Base-by-base conservation (phyloP, 2,797 vertebrate genomes). In the Danio aesculapii region DNA sequence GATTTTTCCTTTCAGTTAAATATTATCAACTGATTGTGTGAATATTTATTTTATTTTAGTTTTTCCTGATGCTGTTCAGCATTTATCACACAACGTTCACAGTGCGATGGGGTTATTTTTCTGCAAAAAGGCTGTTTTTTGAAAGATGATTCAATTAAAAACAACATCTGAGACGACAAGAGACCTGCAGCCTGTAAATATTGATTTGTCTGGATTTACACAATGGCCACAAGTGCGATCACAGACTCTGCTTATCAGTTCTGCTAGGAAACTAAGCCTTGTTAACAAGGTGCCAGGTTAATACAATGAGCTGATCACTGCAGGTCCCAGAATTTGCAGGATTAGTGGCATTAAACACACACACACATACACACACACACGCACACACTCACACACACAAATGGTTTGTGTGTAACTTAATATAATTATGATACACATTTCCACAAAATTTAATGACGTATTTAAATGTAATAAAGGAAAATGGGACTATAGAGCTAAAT, bases 231-330 rank as follows among this genome's bases (percentile, higher is more conserved):
- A 10, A 71, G 50, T 8, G 53, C 55, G 16, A 55, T 55, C 68
- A 17, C 39, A 55, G 68, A 11, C 43, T 17, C 68, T 55, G 16
- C 11, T 43, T 55, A 43, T 43, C 39, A 55, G 16, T 55, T 16
- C n/a, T 55, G 50, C 52, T 10, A 71, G 68, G 16, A 71, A 71
- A 55, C 50, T 17, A 43, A 19, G 10, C n/a, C 50, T 17, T 70
- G 14, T 53, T 70, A 61, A 61, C 7, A 61, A 61, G 12, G 21
- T 61, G 39, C 21, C 21, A 41, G 13, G 13, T 39, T 39, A 10
- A 19, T 55, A 17, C 10, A 55, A 71, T 41, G 13, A 30, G 30
- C 6, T 71, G 55, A 43, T 19, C 39, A n/a, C 30, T 53, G 49
- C 21, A 55, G 53, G 41, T 61, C 53, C 6, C 9, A 53, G 16